Conservation (phyloP, 2,888 invertebrate species). For the Eristalis pertinax region DNA sequence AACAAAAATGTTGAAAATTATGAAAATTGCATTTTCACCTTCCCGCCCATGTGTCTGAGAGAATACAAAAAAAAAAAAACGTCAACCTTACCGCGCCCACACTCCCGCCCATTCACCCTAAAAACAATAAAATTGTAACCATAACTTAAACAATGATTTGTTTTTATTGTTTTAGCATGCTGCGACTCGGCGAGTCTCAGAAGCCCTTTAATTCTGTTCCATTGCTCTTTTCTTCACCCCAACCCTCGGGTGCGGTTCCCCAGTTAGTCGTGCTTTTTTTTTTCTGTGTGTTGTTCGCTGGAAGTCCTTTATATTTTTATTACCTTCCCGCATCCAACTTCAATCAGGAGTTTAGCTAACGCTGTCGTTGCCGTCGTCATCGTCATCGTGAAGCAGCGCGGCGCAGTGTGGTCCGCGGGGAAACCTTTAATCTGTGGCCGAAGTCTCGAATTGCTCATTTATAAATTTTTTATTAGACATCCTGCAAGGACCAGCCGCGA, state of each 20-base stretch:
- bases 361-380: constrained; percentile 45
- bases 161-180: constrained; percentile 72
- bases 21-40: constrained; percentile 70
- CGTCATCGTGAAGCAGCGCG: constrained; percentile 50
- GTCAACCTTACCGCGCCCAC: constrained; percentile 26
- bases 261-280: constrained; percentile 14
- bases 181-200: constrained; percentile 68
- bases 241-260: constrained; percentile 13
- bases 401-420: constrained; percentile 62
- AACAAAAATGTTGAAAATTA: constrained; percentile 51
- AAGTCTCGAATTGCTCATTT: constrained; percentile 74
- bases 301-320: constrained; percentile 68
- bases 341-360: constrained; percentile 67
- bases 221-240: constrained; percentile 51
- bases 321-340: constrained; percentile 67
- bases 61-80: background rate
- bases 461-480: constrained; percentile 75
- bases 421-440: constrained; percentile 73
- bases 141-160: constrained; percentile 72
- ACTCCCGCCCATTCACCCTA: constrained; percentile 60
- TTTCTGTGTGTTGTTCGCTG: constrained; percentile 34
- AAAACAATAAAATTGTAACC: constrained; percentile 73
- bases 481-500: constrained; percentile 73
- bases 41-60: constrained; percentile 17
- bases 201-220: constrained; percentile 71